Base-by-base conservation (phyloP, 2,888 invertebrate genomes). In the Brachypalpus laphriformis region DNA sequence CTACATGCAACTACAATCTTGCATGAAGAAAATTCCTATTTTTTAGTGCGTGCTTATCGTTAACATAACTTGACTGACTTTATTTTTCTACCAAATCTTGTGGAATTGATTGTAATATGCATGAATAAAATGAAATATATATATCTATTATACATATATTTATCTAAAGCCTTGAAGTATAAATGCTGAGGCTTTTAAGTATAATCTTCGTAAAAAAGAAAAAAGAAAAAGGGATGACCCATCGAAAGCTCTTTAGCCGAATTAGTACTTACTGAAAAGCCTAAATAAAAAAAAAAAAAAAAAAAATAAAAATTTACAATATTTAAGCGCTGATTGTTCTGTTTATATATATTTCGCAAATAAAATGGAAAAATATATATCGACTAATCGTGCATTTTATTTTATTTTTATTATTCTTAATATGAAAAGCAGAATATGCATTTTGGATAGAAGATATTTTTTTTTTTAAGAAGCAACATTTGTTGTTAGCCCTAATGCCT, bases 351-450 rank as follows among this genome's bases (percentile, higher is more conserved):
- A 7, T 57, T 45, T 34, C 45, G 56, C 22, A 47, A 42, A 31
- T 20, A 16, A 57, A 68, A 31, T 25, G 11, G 8, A 37, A n/a
- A 20, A n/a, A 51, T 56, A 14, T 51, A 1, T 37, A 37, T 54
- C 34, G 25, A 1, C 14, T 40, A 49, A 63, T 31, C 59, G 72
- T 80, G 80, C 66, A 66, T 42, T 72, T 51, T 18, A 40, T 63
- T 34, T n/a, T 18, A 14, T 34, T 54, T 68, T 25, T 4, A 42
- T 42, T 45, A 31, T 11, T 59, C 25, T 51, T 8, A 61, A 25
- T 61, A 68, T 68, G 63, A 56, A 61, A 78, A 78, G 71, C 78
- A 63, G 63, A 78, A 54, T 71, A 65, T 71, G 61, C 34, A 51
- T 54, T 61, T 72, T n/a, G n/a, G 25, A 25, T 16, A 54, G 16